phyloP scores from a whole-genome alignment of 2,888 invertebrate genomes.

The Eristalinus aeneus region DNA sequence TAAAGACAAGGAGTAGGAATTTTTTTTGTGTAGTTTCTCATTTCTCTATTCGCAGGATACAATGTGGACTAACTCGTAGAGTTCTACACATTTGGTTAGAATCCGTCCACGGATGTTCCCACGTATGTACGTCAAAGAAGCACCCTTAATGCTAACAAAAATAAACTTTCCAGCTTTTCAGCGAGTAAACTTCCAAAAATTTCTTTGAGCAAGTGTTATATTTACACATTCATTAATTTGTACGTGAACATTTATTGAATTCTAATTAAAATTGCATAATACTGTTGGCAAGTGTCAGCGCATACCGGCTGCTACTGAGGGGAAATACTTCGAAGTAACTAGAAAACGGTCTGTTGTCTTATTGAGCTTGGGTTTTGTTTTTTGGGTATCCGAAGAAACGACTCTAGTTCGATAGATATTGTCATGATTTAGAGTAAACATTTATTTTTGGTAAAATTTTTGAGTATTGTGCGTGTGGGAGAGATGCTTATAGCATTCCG shows the following conservation, averaged over 20 bases:
- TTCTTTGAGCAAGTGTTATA: background rate
- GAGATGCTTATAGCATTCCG: constrained; percentile 81
- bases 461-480: background rate
- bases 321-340: constrained; percentile 1
- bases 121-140: too few relatives aligned
- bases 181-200: background rate
- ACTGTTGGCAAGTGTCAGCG: constrained; percentile 26
- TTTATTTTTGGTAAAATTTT: background rate
- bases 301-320: background rate
- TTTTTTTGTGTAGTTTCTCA: too few relatives aligned
- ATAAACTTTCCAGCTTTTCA: too few relatives aligned
- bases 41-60: too few relatives aligned
- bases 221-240: constrained; percentile 6
- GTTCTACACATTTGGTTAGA: too few relatives aligned
- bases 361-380: background rate
- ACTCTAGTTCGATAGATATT: constrained; percentile 17
- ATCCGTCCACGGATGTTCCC: too few relatives aligned
- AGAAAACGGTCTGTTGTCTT: background rate
- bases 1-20: too few relatives aligned
- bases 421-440: constrained; percentile 36
- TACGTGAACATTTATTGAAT: constrained; percentile 27
- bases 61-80: too few relatives aligned
- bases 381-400: background rate
- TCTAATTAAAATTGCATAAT: constrained; percentile 19
- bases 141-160: too few relatives aligned